Percentiles rank a stretch among this genome's conserved stretches.
phyloP scores from a whole-genome alignment of 2,797 vertebrate genomes.

The Poeciliopsis paucimaculata region DNA sequence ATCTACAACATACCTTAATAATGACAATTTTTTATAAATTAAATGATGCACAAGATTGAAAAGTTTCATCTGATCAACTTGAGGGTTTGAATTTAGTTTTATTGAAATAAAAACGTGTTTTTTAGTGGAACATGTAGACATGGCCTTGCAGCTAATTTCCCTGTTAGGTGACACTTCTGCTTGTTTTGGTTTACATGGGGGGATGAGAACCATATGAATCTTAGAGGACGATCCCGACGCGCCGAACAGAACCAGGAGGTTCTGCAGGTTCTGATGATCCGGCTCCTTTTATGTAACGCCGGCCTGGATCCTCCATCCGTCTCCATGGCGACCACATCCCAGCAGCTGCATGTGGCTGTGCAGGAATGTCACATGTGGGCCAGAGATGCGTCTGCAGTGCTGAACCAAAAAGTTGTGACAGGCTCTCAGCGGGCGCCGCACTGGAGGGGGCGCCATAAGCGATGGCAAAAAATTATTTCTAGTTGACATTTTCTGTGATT shows the following conservation, averaged over 20 bases:
- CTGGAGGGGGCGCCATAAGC: too few relatives aligned
- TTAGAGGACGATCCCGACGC: background rate
- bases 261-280: background rate
- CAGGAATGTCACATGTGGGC: conserved; percentile 48
- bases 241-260: background rate
- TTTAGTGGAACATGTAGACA: background rate
- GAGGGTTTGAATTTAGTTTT: background rate
- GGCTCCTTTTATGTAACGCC: conserved; percentile 29
- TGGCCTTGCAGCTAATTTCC: too few relatives aligned
- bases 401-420: background rate
- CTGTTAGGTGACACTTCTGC: too few relatives aligned
- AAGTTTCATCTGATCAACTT: background rate
- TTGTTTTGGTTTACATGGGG: background rate
- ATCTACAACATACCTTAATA: too few relatives aligned
- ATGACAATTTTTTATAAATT: background rate
- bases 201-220: background rate
- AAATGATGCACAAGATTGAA: background rate
- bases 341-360: conserved; percentile 21
- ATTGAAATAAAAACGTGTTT: background rate
- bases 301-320: conserved; percentile 35
- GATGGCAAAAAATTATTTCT: too few relatives aligned
- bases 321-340: conserved; percentile 58
- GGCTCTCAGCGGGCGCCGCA: too few relatives aligned
- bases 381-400: conserved; percentile 46
- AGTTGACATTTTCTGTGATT: too few relatives aligned